Evolutionary conservation across 2,113 vertebrate species (phyloP).

Genomic region (Semicossyphus pulcher): DNA sequence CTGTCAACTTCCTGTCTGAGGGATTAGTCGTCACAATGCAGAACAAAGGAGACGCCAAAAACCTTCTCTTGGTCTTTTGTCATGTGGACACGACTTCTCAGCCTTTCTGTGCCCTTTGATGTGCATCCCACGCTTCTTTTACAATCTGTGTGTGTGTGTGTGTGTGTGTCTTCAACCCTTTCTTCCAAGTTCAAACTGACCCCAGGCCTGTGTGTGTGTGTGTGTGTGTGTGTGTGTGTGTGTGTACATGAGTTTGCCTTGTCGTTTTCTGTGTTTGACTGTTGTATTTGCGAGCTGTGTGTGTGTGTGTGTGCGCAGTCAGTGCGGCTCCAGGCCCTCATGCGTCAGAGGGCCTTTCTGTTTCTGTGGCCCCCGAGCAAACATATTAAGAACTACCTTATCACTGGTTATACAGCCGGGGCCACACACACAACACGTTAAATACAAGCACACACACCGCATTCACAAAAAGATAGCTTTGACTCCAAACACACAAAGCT

Average conservation of each 20-base stretch:
- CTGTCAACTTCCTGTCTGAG: slow-evolving; percentile 59
- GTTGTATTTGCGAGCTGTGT: slow-evolving; percentile 46
- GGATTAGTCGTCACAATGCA: slow-evolving; percentile 29
- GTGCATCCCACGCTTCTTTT: slow-evolving; percentile 56
- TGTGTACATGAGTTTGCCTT: slow-evolving; percentile 36
- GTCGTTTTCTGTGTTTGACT: slow-evolving; percentile 53
- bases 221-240: slow-evolving; percentile 29
- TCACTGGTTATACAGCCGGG: slow-evolving; percentile 82
- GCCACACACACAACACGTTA: slow-evolving; percentile 64
- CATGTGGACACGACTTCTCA: slow-evolving; percentile 24
- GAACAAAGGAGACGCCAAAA: slow-evolving; percentile 10
- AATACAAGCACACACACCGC: slow-evolving; percentile 57
- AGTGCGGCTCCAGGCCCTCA: slow-evolving; percentile 72
- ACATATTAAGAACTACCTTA: slow-evolving; percentile 85
- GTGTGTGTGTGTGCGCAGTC: slow-evolving; percentile 38
- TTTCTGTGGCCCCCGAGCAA: slow-evolving; percentile 80
- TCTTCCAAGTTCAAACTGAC: slow-evolving; percentile 34
- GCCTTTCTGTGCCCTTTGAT: slow-evolving; percentile 51
- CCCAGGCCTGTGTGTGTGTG: slow-evolving; percentile 22
- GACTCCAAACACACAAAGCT: slow-evolving; percentile 77
- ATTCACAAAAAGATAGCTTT: slow-evolving; percentile 72
- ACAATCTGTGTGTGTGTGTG: slow-evolving; percentile 38
- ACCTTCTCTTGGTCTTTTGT: slow-evolving; percentile 18
- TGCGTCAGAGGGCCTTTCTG: slow-evolving; percentile 84
- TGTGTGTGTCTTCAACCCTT: slow-evolving; percentile 28